Conservation (phyloP, 2,888 invertebrate species). For the Cotesia congregata region DNA sequence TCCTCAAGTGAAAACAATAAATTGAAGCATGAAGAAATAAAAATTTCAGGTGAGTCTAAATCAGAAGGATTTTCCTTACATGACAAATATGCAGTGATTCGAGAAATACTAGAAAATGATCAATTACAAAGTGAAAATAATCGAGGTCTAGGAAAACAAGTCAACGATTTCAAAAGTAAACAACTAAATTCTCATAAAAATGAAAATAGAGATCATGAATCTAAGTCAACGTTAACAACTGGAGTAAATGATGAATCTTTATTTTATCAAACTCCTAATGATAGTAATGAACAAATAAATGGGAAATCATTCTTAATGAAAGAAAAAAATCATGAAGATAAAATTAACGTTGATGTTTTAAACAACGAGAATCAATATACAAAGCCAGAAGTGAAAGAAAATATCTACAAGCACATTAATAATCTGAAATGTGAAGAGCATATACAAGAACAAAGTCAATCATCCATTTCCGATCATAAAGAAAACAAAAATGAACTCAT, state of each 20-base stretch:
- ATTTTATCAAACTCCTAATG: background rate
- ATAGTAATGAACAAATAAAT: background rate
- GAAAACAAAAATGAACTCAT: conserved; percentile 52
- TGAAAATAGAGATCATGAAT: conserved; percentile 9
- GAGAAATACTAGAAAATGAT: conserved; percentile 85
- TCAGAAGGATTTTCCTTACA: conserved; percentile 74
- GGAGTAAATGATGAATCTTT: conserved; percentile 17
- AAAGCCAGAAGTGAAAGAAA: background rate
- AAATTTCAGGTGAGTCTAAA: conserved; percentile 59
- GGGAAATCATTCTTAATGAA: conserved; percentile 2
- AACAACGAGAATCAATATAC: background rate
- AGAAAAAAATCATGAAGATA: conserved; percentile 7
- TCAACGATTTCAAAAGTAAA: conserved; percentile 26
- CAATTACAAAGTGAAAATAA: conserved; percentile 43
- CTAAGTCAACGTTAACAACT: conserved; percentile 26
- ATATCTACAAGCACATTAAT: background rate
- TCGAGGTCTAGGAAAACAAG: background rate
- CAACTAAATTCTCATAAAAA: conserved; percentile 19
- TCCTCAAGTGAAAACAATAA: conserved; percentile 52
- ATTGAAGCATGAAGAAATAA: conserved; percentile 75
- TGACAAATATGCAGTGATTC: conserved; percentile 90
- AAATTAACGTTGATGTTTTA: background rate
- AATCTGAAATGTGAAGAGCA: background rate
- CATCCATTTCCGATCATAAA: background rate
- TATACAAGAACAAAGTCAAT: background rate